Evolutionary conservation across 2,797 vertebrate species (phyloP), one percentile per base, ranked within the genome.

Genomic region (Cygnus olor): DNA sequence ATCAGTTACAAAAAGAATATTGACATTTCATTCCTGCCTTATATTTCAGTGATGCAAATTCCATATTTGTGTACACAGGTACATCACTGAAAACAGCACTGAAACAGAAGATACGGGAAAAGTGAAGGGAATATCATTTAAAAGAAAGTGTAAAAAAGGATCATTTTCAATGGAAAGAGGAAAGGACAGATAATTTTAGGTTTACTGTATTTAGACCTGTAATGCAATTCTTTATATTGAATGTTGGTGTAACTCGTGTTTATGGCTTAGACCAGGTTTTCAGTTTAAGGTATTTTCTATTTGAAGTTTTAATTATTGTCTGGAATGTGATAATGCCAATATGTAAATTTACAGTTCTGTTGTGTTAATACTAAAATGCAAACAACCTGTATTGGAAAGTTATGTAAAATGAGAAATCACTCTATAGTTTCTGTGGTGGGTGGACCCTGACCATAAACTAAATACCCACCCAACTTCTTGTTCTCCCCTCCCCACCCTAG

Each of bases 1-100:
- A 44, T 49, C 5, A 9, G 32, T 84, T 92, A 42, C 65, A 88
- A 89, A 80, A 28, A 85, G 21, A 93, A 89, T 78, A 93, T 56
- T 96, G 73, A 93, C 53, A 93, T 96, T 92, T 94, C 24, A 72
- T 72, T 74, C 63, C 40, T 92, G 61, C 36, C 30, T 81, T 88
- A 60, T 88, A 71, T 87, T 95, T 96, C 77, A 94, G 2, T 73
- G n/a, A 90, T 92, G 49, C 17, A 88, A 80, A 96, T 94, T 61
- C 44, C 21, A 2, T 89, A 71, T 88, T 91, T 83, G 25, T 86
- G 14, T 80, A 73, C 30, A 53, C 9, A 90, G 74, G 13, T 58
- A 56, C 10, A 77, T 72, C 71, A 80, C 40, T 57, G 10, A 91
- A 90, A 89, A 90, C 16, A 21, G 10, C 17, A 49, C 5, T 64